A percentile compares a stretch with the other conserved stretches of the same genome.
Evolutionary conservation across 2,888 invertebrate species (phyloP).

Genomic region (Apeira syringaria): DNA sequence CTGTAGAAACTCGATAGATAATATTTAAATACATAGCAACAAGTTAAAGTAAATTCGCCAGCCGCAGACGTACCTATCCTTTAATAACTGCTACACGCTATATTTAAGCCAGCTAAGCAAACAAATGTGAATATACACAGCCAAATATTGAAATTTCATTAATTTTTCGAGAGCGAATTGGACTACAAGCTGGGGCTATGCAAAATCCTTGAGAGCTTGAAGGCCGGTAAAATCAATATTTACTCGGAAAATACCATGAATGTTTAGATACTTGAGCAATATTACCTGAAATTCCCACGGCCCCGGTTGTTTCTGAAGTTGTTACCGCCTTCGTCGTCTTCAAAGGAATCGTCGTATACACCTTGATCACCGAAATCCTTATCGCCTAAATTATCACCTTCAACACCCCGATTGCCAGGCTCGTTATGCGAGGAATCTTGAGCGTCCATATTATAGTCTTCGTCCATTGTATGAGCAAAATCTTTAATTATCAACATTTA

Average conservation of each 20-base stretch:
- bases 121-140: background rate
- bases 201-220: background rate
- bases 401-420: conserved; percentile 36
- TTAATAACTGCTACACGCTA: no score
- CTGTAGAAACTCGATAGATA: no score
- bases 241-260: background rate
- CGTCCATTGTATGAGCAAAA: conserved; percentile 52
- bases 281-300: conserved; percentile 71
- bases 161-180: background rate
- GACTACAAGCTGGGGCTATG: background rate
- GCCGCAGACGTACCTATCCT: no score
- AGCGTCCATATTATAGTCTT: conserved; percentile 65
- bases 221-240: conserved; percentile 2
- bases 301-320: conserved; percentile 65
- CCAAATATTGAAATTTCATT: background rate
- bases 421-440: conserved; percentile 59
- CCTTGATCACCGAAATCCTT: conserved; percentile 66
- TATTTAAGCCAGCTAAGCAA: background rate
- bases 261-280: background rate
- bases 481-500: conserved; percentile 32
- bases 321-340: conserved; percentile 66
- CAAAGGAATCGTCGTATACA: conserved; percentile 63
- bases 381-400: conserved; percentile 48
- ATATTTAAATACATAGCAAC: no score
- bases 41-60: no score